phyloP scores from a whole-genome alignment of 1,140 invertebrate species.

The Megalonaias nervosa region DNA sequence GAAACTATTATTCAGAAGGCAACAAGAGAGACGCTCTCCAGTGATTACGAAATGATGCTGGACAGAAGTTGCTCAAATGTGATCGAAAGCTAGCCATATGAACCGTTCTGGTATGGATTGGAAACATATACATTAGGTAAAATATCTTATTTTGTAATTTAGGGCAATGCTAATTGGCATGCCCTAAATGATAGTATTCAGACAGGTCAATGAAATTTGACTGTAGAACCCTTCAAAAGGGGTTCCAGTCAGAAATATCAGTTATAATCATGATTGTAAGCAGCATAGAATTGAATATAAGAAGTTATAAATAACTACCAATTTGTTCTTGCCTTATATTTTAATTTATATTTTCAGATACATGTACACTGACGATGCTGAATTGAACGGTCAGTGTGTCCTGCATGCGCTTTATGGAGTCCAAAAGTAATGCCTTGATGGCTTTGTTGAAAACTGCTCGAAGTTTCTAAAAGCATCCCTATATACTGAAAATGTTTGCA shows the following conservation, averaged over 20 bases:
- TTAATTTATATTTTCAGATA: conserved; percentile 22
- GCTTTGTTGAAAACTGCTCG: conserved; percentile 17
- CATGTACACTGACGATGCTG: conserved; percentile 29
- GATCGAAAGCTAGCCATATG: too few relatives aligned
- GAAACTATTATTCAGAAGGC: too few relatives aligned
- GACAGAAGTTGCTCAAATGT: too few relatives aligned
- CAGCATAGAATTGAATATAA: background rate
- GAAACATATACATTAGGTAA: too few relatives aligned
- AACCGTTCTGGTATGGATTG: too few relatives aligned
- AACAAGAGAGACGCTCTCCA: too few relatives aligned
- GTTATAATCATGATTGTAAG: background rate
- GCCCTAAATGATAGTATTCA: too few relatives aligned
- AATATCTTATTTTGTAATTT: too few relatives aligned
- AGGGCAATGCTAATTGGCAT: too few relatives aligned
- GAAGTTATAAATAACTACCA: background rate
- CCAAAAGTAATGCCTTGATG: conserved; percentile 20
- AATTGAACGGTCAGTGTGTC: conserved; percentile 26
- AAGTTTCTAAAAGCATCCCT: conserved; percentile 17
- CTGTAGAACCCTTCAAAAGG: too few relatives aligned
- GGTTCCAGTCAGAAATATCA: background rate
- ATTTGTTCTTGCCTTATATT: background rate
- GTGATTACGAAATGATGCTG: too few relatives aligned
- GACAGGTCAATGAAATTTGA: too few relatives aligned
- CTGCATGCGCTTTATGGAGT: conserved; percentile 31
- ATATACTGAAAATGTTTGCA: conserved; percentile 26